Evolutionary conservation across 2,888 invertebrate genomes (phyloP).

Genomic region (Lottia scabra): DNA sequence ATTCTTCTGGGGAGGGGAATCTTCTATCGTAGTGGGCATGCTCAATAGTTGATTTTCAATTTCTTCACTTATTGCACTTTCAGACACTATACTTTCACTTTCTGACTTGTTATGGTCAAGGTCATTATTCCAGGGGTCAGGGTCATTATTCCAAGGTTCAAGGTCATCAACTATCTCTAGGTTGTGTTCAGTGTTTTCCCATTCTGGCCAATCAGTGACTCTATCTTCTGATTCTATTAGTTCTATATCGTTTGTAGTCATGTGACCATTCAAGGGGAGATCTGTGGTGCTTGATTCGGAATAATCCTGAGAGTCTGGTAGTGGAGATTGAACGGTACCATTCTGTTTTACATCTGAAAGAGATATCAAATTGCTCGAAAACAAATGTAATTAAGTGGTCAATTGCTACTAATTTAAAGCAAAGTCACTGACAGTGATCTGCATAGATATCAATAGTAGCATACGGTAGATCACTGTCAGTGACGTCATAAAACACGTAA

Average conservation of each 20-base stretch:
- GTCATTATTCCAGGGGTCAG: background rate
- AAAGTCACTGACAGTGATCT: too few relatives aligned
- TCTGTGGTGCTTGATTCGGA: too few relatives aligned
- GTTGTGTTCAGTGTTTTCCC: constrained; percentile 31
- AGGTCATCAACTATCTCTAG: background rate
- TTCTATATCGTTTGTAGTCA: background rate
- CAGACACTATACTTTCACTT: constrained; percentile 3
- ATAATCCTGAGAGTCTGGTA: too few relatives aligned
- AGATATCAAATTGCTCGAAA: too few relatives aligned
- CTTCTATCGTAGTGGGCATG: constrained; percentile 21
- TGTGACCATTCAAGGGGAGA: background rate
- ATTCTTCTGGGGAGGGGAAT: background rate
- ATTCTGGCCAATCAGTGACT: constrained; percentile 42
- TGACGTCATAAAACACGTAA: too few relatives aligned
- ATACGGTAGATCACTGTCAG: too few relatives aligned
- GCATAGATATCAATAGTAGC: too few relatives aligned
- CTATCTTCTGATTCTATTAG: constrained; percentile 22
- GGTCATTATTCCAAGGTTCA: constrained; percentile 5
- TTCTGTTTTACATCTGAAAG: too few relatives aligned
- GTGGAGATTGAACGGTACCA: too few relatives aligned
- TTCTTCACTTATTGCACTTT: constrained; percentile 37
- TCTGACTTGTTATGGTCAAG: background rate
- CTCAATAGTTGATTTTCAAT: constrained; percentile 36
- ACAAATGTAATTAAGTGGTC: too few relatives aligned
- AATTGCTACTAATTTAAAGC: too few relatives aligned